A percentile compares a stretch with the other conserved stretches of the same genome.
Conservation (phyloP, 2,797 vertebrate species). For the Myotis daubentonii region DNA sequence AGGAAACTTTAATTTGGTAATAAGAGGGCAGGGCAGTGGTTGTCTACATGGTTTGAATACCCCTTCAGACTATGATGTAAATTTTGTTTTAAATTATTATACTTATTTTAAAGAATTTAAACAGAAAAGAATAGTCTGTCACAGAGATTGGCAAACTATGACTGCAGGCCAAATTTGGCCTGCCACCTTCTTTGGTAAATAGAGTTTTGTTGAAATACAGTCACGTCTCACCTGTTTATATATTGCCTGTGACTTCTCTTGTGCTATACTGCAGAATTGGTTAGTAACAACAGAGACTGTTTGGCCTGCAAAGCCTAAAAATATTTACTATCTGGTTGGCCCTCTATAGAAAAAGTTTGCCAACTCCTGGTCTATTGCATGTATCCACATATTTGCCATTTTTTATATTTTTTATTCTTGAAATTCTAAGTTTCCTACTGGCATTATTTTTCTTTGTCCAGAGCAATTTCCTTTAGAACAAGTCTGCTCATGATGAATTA, state of each 20-base stretch:
- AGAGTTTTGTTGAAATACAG: conserved; percentile 22
- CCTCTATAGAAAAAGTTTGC: conserved; percentile 13
- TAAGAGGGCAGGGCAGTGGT: not conserved
- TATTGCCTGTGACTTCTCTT: not conserved
- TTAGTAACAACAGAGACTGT: not conserved
- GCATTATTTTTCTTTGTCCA: conserved; percentile 21
- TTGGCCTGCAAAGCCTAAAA: not conserved
- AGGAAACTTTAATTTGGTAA: conserved; percentile 21
- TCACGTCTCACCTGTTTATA: not conserved
- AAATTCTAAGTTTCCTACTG: conserved; percentile 32
- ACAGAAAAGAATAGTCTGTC: not conserved
- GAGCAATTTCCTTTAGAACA: conserved; percentile 1
- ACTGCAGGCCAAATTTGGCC: not conserved
- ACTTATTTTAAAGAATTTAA: conserved; percentile 23
- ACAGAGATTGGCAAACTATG: not conserved
- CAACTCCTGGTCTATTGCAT: not conserved
- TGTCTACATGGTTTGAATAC: not conserved
- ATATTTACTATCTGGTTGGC: not conserved
- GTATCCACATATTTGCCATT: not conserved
- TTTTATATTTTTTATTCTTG: conserved; percentile 40
- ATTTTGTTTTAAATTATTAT: conserved; percentile 20
- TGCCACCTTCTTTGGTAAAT: not conserved
- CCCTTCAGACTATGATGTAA: not conserved
- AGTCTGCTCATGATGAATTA: not conserved
- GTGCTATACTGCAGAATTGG: not conserved